A percentile compares a stretch with the other conserved stretches of the same genome.
Evolutionary conservation across 1,140 invertebrate species (phyloP).

Genomic region (Heliothis virescens): DNA sequence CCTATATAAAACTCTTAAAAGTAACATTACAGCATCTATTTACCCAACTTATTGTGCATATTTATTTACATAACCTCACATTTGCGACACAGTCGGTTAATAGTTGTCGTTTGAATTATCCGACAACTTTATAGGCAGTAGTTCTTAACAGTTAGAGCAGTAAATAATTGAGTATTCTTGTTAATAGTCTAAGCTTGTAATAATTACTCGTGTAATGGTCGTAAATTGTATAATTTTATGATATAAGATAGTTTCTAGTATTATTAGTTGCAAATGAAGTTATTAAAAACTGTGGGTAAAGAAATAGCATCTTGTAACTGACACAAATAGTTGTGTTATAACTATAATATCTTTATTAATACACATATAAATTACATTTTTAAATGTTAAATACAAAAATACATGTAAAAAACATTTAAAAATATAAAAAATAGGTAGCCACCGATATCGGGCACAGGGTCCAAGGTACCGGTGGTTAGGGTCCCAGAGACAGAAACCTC

Average conservation of each 20-base stretch:
- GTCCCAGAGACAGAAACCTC: no score
- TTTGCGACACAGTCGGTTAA: background rate
- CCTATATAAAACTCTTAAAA: conserved; percentile 30
- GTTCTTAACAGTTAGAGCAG: background rate
- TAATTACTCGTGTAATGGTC: background rate
- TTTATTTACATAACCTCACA: conserved; percentile 41
- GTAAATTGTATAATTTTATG: conserved; percentile 4
- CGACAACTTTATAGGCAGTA: background rate
- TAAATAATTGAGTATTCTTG: conserved; percentile 4
- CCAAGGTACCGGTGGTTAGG: no score
- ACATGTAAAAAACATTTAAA: no score
- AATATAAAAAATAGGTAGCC: no score
- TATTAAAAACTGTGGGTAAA: background rate
- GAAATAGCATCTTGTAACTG: background rate
- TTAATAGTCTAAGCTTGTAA: background rate
- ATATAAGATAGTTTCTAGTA: background rate
- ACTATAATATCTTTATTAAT: no score
- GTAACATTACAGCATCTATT: conserved; percentile 36
- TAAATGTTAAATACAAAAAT: no score
- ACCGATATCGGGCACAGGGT: no score
- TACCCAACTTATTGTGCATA: conserved; percentile 35
- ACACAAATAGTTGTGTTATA: no score
- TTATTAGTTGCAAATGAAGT: background rate
- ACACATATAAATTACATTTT: no score
- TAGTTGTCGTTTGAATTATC: conserved; percentile 4